Conservation (phyloP, 2,888 invertebrate genomes). For the Muschampia plurimacula region DNA sequence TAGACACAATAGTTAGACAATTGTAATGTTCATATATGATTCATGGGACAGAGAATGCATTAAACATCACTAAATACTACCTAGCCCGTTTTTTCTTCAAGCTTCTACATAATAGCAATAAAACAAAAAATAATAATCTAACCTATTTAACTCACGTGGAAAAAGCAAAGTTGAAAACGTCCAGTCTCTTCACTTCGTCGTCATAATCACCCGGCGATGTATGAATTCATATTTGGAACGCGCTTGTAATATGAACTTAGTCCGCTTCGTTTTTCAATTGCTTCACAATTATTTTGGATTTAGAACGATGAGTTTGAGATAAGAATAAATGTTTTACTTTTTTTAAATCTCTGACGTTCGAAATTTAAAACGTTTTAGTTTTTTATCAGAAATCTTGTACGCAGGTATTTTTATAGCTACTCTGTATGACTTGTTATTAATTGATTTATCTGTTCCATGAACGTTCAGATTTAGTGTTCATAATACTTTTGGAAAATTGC, state of each 20-base stretch:
- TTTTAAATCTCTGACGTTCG: constrained; percentile 50
- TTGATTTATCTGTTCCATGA: constrained; percentile 23
- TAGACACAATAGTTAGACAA: no score
- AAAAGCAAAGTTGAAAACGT: neutral
- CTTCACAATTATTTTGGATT: constrained; percentile 80
- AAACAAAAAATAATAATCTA: neutral
- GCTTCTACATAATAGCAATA: neutral
- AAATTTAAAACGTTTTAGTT: constrained; percentile 51
- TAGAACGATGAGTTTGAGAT: constrained; percentile 75
- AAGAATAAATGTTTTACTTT: constrained; percentile 57
- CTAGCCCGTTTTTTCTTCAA: neutral
- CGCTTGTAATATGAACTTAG: constrained; percentile 78
- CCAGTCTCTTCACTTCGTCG: constrained; percentile 57
- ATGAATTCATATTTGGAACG: constrained; percentile 84
- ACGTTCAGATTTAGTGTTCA: constrained; percentile 14
- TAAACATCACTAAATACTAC: neutral
- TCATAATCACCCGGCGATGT: constrained; percentile 82
- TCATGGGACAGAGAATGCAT: no score
- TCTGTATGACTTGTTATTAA: constrained; percentile 35
- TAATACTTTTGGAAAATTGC: neutral
- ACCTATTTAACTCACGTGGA: neutral
- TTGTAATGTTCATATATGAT: neutral
- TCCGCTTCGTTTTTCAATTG: constrained; percentile 83
- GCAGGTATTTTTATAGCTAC: constrained; percentile 50
- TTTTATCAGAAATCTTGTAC: constrained; percentile 40